Percentiles rank a stretch among this genome's conserved stretches.
Conservation (phyloP, 2,113 vertebrate species). For the Hydrochoerus hydrochaeris region DNA sequence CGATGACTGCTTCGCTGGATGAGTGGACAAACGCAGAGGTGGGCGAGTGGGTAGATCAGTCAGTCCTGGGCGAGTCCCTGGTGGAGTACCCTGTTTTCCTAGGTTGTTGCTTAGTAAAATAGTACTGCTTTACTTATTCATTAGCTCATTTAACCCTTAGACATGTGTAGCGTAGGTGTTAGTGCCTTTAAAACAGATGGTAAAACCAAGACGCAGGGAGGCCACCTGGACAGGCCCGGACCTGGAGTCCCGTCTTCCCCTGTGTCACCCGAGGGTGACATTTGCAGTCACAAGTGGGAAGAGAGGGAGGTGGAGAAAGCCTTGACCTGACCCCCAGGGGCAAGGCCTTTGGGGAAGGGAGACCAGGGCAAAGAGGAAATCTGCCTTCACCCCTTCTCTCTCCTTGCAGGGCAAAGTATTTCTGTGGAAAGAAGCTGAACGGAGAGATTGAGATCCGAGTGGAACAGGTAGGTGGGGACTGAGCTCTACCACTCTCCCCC, state of each 20-base stretch:
- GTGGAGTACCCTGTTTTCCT: neutral
- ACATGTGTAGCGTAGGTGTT: too few species aligned
- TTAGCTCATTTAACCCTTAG: neutral
- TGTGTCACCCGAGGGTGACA: neutral
- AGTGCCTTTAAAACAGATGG: neutral
- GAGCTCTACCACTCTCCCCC: rapidly evolving
- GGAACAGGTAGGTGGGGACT: slow-evolving; percentile 92
- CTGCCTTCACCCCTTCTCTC: slow-evolving; percentile 21
- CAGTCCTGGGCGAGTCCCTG: neutral
- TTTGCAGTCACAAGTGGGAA: neutral
- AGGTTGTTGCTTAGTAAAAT: neutral
- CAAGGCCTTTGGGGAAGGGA: neutral
- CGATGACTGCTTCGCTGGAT: neutral
- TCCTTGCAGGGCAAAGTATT: slow-evolving; percentile 94
- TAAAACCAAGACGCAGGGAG: neutral
- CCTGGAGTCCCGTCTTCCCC: neutral
- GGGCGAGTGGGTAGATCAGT: neutral
- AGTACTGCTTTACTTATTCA: neutral
- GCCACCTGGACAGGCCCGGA: neutral
- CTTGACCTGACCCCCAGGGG: neutral
- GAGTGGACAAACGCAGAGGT: neutral
- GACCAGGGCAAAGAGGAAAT: neutral
- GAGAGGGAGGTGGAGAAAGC: neutral
- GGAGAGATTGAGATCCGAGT: slow-evolving; percentile 96
- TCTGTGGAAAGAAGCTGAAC: slow-evolving; percentile 95